Evolutionary conservation across 2,888 invertebrate species (phyloP).

Genomic region (Malthinus flaveolus): DNA sequence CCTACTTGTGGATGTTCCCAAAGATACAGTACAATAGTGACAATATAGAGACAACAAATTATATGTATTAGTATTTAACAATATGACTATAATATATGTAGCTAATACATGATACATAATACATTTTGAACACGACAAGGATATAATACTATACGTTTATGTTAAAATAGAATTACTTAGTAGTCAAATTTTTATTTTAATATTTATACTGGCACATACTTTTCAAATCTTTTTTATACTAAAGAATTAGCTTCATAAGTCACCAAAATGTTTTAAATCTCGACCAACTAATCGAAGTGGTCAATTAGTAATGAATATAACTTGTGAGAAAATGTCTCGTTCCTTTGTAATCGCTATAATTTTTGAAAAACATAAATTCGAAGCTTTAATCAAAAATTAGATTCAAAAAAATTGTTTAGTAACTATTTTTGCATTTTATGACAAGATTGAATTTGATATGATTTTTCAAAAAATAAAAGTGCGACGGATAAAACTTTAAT

Average conservation of each 20-base stretch:
- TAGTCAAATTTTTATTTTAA: background rate
- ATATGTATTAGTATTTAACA: constrained; percentile 4
- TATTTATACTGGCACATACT: constrained; percentile 1
- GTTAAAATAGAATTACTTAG: background rate
- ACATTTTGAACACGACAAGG: constrained; percentile 14
- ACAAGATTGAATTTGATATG: no score
- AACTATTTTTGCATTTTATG: no score
- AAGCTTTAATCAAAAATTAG: no score
- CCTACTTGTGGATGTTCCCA: constrained; percentile 27
- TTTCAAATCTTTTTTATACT: background rate
- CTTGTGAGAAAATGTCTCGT: no score
- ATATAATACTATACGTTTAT: background rate
- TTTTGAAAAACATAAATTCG: no score
- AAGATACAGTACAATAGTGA: constrained; percentile 24
- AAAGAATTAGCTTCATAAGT: background rate
- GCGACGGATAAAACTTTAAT: no score
- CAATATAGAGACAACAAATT: constrained; percentile 20
- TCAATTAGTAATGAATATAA: no score
- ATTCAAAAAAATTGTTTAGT: no score
- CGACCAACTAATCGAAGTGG: no score
- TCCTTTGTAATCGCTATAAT: no score
- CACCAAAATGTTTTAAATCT: background rate
- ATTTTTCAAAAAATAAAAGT: no score
- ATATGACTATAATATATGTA: constrained; percentile 3
- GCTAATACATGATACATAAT: constrained; percentile 5